phyloP scores from a whole-genome alignment of 1,140 invertebrate genomes.

The Danaus melanippus region DNA sequence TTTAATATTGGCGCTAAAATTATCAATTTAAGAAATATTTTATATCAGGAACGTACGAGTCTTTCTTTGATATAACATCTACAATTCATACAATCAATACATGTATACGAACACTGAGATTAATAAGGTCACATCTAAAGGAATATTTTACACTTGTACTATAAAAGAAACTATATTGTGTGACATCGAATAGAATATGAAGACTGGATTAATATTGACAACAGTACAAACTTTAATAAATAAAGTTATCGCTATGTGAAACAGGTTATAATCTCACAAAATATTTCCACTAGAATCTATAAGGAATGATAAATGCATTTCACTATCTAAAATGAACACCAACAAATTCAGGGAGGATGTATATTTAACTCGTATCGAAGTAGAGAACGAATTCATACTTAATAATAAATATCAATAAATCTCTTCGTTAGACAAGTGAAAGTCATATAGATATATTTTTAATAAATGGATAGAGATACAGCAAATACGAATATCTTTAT shows the following conservation, averaged over 20 bases:
- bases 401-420: no score
- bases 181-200: no score
- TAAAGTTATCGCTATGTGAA: not conserved
- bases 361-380: no score
- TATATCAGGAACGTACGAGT: conserved; percentile 32
- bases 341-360: conserved; percentile 12
- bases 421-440: no score
- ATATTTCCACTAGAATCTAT: conserved; percentile 11
- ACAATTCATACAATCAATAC: conserved; percentile 13
- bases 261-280: conserved; percentile 11
- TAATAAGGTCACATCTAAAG: conserved; percentile 2
- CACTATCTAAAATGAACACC: conserved; percentile 18
- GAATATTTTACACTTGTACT: no score
- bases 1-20: conserved; percentile 21
- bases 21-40: conserved; percentile 26
- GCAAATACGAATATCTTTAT: no score
- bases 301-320: conserved; percentile 13
- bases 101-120: conserved; percentile 9
- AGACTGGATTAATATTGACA: no score
- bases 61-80: conserved; percentile 22
- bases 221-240: no score
- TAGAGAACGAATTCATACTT: no score
- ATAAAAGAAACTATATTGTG: no score
- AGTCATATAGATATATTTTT: no score
- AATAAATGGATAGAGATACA: no score